phyloP scores from a whole-genome alignment of 2,888 invertebrate species.

The Ptychoptera contaminata region DNA sequence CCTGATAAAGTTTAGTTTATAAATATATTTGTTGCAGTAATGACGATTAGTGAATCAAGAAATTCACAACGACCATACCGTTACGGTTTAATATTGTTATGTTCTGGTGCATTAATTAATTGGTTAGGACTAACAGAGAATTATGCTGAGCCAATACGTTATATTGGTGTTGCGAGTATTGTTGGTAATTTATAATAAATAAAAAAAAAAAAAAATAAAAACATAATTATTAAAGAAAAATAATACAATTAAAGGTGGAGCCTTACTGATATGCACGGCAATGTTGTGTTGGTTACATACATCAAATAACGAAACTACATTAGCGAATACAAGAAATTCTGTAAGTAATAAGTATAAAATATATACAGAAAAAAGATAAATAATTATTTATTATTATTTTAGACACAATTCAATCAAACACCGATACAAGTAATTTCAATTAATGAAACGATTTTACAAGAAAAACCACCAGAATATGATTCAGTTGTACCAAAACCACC shows the following conservation, averaged over 20 bases:
- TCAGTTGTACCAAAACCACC: slow-evolving; percentile 50
- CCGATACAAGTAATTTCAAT: slow-evolving; percentile 49
- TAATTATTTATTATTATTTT: not conserved
- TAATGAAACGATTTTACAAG: slow-evolving; percentile 39
- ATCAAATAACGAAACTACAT: slow-evolving; percentile 20
- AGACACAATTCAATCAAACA: not conserved
- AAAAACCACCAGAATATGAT: slow-evolving; percentile 59
- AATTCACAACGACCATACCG: slow-evolving; percentile 56
- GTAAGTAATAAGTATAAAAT: not conserved
- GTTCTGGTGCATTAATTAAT: slow-evolving; percentile 56
- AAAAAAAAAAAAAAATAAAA: not conserved
- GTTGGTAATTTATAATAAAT: slow-evolving; percentile 22
- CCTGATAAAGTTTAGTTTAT: too few species aligned
- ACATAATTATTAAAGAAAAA: not conserved
- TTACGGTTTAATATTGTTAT: slow-evolving; percentile 55
- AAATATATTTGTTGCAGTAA: slow-evolving; percentile 32
- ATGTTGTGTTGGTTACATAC: slow-evolving; percentile 59
- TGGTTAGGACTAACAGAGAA: slow-evolving; percentile 58
- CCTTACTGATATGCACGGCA: slow-evolving; percentile 53
- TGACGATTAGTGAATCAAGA: slow-evolving; percentile 48
- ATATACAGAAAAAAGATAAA: not conserved
- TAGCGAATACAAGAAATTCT: slow-evolving; percentile 31
- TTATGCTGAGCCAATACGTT: slow-evolving; percentile 54
- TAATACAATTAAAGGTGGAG: slow-evolving; percentile 33
- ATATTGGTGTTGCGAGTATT: slow-evolving; percentile 57